Evolutionary conservation across 2,888 invertebrate genomes (phyloP), one percentile per base, ranked within the genome.

Genomic region (Temnothorax unifasciatus): DNA sequence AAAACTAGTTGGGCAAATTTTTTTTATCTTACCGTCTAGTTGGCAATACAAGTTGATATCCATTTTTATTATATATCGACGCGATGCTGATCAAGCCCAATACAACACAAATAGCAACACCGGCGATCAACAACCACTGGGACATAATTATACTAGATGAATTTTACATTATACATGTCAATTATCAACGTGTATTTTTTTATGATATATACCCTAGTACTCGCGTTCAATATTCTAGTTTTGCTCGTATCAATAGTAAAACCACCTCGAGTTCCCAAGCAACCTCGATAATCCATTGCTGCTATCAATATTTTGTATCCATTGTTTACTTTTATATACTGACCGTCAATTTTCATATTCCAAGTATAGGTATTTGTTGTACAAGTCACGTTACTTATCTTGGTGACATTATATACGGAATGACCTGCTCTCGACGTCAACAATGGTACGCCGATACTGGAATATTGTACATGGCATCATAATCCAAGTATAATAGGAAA

Each of bases 391-490:
- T 79, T 82, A 44, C 87, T 89, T 84, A 94, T 90, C 69, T 90
- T 84, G 0, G 93, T 91, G 61, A 91, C 90, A 84, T 94, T 94
- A 76, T 92, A 94, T 41, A 94, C 91, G 34, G 90, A 89, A 18
- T 92, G 66, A 0, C 92, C 93, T 57, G 89, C 92, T 82, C 90
- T 92, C 18, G 94, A 93, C 44, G 90, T 91, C 50, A 93, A 82
- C 44, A 93, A 86, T 4, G 93, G 93, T 25, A 91, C 79, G 3
- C 94, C 93, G 41, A 92, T 85, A 61, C 94, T 94, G 66, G 25
- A 83, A 88, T 61, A 86, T 77, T n/a, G 73, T 4, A 83, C 57
- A 44, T 41, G 15, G 41, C 11, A 21, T 61, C 11, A 38, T 59
- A 50, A 63, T 41, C 11, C 18, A 47, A 63, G 6, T 52, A 41